phyloP scores from a whole-genome alignment of 2,888 invertebrate species.

The Drosophila kuntzei region DNA sequence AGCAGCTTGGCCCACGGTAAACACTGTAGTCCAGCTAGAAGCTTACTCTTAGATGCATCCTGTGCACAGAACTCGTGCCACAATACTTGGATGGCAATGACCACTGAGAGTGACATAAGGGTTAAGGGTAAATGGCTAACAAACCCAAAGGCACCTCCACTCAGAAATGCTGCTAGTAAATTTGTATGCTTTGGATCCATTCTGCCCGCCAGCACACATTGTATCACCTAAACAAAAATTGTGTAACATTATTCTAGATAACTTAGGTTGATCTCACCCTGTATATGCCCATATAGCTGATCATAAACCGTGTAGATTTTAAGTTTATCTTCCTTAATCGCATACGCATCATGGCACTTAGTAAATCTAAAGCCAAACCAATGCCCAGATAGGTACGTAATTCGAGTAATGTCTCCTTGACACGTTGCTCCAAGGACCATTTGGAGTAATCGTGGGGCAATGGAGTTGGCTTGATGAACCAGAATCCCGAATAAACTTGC shows the following conservation, averaged over 20 bases:
- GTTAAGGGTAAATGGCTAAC: conserved; percentile 39
- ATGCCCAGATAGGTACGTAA: conserved; percentile 52
- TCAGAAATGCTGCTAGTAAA: conserved; percentile 54
- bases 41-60: neutral
- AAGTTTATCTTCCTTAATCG: conserved; percentile 27
- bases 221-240: conserved; percentile 38
- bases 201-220: conserved; percentile 29
- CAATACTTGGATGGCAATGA: conserved; percentile 60
- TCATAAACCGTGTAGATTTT: conserved; percentile 53
- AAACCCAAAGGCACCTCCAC: conserved; percentile 54
- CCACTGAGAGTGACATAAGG: conserved; percentile 48
- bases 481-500: conserved; percentile 51
- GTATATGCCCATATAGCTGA: conserved; percentile 56
- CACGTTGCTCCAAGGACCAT: conserved; percentile 17
- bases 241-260: too few species aligned
- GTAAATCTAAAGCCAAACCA: conserved; percentile 56
- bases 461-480: conserved; percentile 58
- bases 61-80: conserved; percentile 52
- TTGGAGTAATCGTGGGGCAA: conserved; percentile 38
- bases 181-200: conserved; percentile 18
- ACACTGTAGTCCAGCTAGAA: conserved; percentile 33
- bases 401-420: conserved; percentile 34
- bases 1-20: conserved; percentile 60
- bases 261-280: conserved; percentile 27
- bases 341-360: conserved; percentile 28